Percentiles rank a stretch among this genome's conserved stretches.
Conservation (phyloP, 2,888 invertebrate genomes). For the Ditula angustiorana region DNA sequence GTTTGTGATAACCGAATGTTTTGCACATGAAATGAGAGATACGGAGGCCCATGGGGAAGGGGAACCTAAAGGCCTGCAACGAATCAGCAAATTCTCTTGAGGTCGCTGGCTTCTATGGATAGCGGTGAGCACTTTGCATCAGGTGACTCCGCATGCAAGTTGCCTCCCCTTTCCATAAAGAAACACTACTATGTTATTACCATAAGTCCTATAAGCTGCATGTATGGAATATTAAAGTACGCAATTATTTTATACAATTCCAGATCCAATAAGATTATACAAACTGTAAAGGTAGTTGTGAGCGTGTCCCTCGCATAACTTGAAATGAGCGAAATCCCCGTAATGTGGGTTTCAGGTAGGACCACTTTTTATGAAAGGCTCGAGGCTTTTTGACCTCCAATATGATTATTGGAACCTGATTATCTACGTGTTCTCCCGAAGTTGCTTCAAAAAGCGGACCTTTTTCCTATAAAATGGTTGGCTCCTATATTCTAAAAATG, state of each 20-base stretch:
- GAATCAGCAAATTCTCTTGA: too few species aligned
- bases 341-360: conserved; percentile 55
- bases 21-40: too few species aligned
- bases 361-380: conserved; percentile 57
- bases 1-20: too few species aligned
- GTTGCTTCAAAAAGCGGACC: neutral
- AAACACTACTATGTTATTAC: too few species aligned
- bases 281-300: conserved; percentile 35
- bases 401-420: conserved; percentile 66
- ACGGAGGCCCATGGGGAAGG: too few species aligned
- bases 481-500: neutral
- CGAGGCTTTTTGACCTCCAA: conserved; percentile 48
- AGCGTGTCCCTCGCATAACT: conserved; percentile 53
- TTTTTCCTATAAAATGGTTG: neutral
- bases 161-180: too few species aligned
- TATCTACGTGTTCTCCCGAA: conserved; percentile 53
- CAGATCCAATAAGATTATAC: conserved; percentile 19
- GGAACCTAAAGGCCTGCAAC: too few species aligned
- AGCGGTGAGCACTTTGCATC: too few species aligned
- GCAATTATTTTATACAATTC: neutral
- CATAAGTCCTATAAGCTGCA: too few species aligned
- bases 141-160: too few species aligned
- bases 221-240: too few species aligned
- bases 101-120: too few species aligned
- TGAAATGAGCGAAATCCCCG: conserved; percentile 55